These are phyloP conservation scores for Colletes gigas DNA, from an alignment of 1,140 invertebrate species.

Conservation along the genomic window DNA sequence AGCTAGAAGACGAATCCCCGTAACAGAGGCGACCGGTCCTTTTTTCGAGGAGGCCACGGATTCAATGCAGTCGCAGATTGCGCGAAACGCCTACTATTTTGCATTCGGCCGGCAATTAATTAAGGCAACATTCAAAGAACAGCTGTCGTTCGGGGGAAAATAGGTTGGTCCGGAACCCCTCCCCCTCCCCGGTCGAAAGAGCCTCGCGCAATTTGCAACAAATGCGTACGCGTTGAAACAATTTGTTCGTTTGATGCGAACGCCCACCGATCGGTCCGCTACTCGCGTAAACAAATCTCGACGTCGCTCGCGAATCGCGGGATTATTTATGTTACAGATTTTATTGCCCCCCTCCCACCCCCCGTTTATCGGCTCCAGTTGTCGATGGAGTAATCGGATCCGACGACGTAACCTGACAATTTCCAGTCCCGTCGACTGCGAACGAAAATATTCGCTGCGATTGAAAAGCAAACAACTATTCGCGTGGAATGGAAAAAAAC, in stretches of 20 bases:
- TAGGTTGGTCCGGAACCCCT: slow-evolving; percentile 12
- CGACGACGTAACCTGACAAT: slow-evolving; percentile 22
- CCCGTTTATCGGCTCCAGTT: slow-evolving; percentile 43
- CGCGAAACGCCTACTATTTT: slow-evolving; percentile 38
- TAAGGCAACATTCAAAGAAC: slow-evolving; percentile 47
- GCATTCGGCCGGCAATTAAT: slow-evolving; percentile 39
- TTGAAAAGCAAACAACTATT: no score
- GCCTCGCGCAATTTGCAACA: slow-evolving; percentile 38
- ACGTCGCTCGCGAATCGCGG: slow-evolving; percentile 33
- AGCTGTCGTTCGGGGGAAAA: slow-evolving; percentile 30
- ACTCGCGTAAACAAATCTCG: slow-evolving; percentile 49
- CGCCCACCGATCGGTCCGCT: slow-evolving; percentile 9
- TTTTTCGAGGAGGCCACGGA: background rate
- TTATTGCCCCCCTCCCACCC: slow-evolving; percentile 59
- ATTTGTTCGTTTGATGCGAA: slow-evolving; percentile 50
- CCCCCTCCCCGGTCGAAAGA: background rate
- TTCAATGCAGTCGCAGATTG: slow-evolving; percentile 42
- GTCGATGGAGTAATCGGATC: slow-evolving; percentile 33
- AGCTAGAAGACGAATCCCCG: no score
- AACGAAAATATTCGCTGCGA: background rate
- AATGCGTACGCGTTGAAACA: slow-evolving; percentile 45
- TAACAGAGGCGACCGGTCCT: background rate
- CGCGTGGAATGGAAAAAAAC: background rate
- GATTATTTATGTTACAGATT: slow-evolving; percentile 61
- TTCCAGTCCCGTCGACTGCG: background rate